Conservation (phyloP, 2,113 vertebrate genomes). For the Ceratotherium simum region DNA sequence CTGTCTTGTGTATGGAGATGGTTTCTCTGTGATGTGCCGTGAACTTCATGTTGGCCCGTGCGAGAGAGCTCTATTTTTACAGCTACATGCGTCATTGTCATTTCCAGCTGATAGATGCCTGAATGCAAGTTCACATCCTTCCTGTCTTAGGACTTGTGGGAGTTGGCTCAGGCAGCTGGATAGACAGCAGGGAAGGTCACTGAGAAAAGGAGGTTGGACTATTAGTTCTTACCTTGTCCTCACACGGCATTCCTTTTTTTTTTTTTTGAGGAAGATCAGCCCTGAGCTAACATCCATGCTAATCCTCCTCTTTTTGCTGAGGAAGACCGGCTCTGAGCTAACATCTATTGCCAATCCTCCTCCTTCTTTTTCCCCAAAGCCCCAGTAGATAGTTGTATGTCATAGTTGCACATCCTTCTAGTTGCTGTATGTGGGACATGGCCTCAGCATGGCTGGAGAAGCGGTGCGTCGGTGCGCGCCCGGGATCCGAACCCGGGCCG, state of each 20-base stretch:
- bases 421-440: too few species aligned
- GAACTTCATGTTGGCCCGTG: conserved; percentile 2
- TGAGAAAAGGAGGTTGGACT: neutral
- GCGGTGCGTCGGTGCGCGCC: too few species aligned
- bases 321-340: too few species aligned
- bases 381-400: too few species aligned
- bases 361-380: too few species aligned
- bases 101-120: conserved; percentile 70
- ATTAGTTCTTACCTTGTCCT: neutral
- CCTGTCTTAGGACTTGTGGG: conserved; percentile 48
- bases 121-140: conserved; percentile 65
- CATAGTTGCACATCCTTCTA: too few species aligned
- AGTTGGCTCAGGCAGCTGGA: conserved; percentile 41
- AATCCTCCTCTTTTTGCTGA: too few species aligned
- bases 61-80: conserved; percentile 72
- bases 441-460: too few species aligned
- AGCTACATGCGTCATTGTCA: conserved; percentile 65
- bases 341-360: too few species aligned
- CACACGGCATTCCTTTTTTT: neutral
- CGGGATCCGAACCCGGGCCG: too few species aligned
- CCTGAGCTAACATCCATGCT: too few species aligned
- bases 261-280: too few species aligned
- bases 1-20: conserved; percentile 41
- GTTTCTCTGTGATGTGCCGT: conserved; percentile 60
- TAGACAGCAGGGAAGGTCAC: conserved; percentile 36